phyloP scores from a whole-genome alignment of 2,888 invertebrate genomes.

The Cosmorhoe ocellata region DNA sequence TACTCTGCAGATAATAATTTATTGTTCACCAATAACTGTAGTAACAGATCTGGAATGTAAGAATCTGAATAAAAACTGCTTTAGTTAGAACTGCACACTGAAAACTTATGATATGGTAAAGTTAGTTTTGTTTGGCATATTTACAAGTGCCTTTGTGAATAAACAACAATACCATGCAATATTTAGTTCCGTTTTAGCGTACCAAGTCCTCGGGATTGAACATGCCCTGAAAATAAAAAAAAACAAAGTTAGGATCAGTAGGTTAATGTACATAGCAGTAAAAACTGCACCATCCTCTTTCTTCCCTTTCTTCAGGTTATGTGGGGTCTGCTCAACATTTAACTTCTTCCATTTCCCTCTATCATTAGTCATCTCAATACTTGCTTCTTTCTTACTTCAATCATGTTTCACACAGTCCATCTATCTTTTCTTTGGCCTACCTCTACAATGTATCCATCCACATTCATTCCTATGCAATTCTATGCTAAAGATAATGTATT shows the following conservation, averaged over 20 bases:
- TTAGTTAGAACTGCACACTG: conserved; percentile 61
- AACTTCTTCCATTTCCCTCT: too few relatives aligned
- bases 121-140: conserved; percentile 56
- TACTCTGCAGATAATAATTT: conserved; percentile 51
- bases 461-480: too few relatives aligned
- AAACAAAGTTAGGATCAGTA: conserved; percentile 6
- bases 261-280: too few relatives aligned
- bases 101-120: conserved; percentile 43
- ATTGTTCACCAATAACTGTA: conserved; percentile 29
- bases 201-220: conserved; percentile 93
- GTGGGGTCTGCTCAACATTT: too few relatives aligned
- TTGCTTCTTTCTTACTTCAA: too few relatives aligned
- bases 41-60: conserved; percentile 50
- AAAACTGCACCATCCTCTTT: too few relatives aligned
- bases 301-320: too few relatives aligned
- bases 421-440: too few relatives aligned
- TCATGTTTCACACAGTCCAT: too few relatives aligned
- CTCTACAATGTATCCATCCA: too few relatives aligned
- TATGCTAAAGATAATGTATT: too few relatives aligned
- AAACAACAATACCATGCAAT: conserved; percentile 67
- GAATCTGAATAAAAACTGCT: conserved; percentile 31
- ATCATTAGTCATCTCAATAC: too few relatives aligned
- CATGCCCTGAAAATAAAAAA: conserved; percentile 87
- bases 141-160: conserved; percentile 58
- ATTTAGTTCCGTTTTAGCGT: conserved; percentile 61